phyloP scores from a whole-genome alignment of 2,113 vertebrate genomes.

The Rhinolophus ferrumequinum region DNA sequence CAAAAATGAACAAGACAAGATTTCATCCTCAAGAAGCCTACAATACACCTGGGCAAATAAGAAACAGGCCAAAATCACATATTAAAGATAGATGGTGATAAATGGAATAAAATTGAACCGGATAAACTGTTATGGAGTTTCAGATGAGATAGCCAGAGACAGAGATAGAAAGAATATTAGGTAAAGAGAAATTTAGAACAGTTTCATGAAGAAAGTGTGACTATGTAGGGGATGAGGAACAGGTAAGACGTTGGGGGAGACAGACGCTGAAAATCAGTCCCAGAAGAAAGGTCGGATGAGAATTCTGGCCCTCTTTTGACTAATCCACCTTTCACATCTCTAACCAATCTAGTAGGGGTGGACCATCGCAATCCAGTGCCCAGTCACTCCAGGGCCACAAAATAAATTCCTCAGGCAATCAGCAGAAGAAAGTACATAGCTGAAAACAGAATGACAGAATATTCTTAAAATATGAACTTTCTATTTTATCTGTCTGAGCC shows the following conservation, averaged over 20 bases:
- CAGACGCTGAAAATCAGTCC: background rate
- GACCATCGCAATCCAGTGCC: background rate
- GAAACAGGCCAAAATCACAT: background rate
- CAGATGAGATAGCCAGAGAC: background rate
- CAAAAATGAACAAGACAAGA: conserved; percentile 4
- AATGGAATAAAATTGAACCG: background rate
- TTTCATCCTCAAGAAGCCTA: background rate
- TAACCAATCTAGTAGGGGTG: background rate
- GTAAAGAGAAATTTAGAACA: background rate
- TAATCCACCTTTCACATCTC: background rate
- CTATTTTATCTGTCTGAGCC: background rate
- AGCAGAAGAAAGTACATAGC: background rate
- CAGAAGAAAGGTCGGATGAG: background rate
- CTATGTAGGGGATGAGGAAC: background rate
- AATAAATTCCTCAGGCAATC: conserved; percentile 16
- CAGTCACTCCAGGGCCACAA: background rate
- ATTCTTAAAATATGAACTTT: conserved; percentile 24
- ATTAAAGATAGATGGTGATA: background rate
- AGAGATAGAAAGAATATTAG: background rate
- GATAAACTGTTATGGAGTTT: background rate
- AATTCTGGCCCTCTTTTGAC: background rate
- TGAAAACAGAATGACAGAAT: background rate
- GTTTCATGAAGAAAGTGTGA: background rate
- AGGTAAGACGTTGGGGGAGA: background rate
- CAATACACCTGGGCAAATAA: background rate